Base-by-base conservation (phyloP, 2,797 vertebrate genomes). In the Leucoraja ocellata region DNA sequence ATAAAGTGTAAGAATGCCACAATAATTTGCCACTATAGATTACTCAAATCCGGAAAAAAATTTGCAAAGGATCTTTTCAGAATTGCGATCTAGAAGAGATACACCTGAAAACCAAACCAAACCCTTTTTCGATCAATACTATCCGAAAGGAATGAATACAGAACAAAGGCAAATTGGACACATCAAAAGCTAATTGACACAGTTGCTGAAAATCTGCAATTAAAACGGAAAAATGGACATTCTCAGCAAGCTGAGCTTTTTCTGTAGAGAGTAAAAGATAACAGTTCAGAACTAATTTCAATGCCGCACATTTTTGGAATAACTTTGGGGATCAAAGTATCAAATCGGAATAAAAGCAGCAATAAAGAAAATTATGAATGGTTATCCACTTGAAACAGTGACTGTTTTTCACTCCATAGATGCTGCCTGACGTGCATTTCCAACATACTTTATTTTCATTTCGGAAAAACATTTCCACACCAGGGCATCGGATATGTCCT, bases 1-100 rank as follows among this genome's bases (percentile, higher is more conserved):
- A 93, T 93, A 93, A 81, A 93, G 93, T 65, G 21, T 81, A 93
- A 83, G 76, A 65, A 84, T 36, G 88, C 93, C 77, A 77, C 80
- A 61, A 83, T 76, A 61, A 83, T 76, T 58, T 63, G 9, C 54
- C 46, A 28, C 39, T 83, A 54, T 83, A 13, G 28, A 46, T 58
- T 83, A 28, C 10, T 58, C 39, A 83, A 83, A 83, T 4, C 46
- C 23, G 25, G 0, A 83, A 83, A 83, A 83, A 23, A 54, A 23
- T 80, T 25, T 23, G 23, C 46, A 83, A 83, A 83, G 46, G 54
- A 83, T 25, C 21, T 83, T 58, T 54, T 23, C 39, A 54, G 8
- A 18, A 46, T 2, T 81, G 36, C 28, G 39, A 83, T 21, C 21
- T 46, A 58, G 79, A 9, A 81, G 6, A 23, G 39, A 81, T 58